Base-by-base conservation (phyloP, 92 coral and sea anemone species). In the Umimayanthus kanabou region DNA sequence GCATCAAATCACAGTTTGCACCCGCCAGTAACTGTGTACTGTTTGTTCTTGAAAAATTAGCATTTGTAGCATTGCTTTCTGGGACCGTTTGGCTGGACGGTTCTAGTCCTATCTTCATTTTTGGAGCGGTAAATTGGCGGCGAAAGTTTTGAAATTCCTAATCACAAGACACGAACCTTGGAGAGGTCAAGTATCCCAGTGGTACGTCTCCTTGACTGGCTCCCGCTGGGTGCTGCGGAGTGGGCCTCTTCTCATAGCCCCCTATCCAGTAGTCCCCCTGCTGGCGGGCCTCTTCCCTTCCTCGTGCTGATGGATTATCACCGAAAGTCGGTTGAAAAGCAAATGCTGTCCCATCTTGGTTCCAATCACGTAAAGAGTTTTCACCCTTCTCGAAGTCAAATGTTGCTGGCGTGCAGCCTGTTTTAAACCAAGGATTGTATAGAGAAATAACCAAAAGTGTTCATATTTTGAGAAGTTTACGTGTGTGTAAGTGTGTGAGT, bases 381-480 rank as follows among this genome's bases (percentile, higher is more conserved):
- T 14, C 40, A 11, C 83, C 83, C 22, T 79, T 79, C 37, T 79
- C 83, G 69, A 79, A 79, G 83, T 79, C 83, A 33, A 50, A 79
- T 53, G 45, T 15, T 23, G 67, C n/a, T 3, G 69, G 83, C 28
- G 58, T 6, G 64, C 83, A 79, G 64, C 69, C 83, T 79, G 33
- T 67, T 67, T 67, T 67, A 28, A 28, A n/a, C 25, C 58, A 53
- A 53, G 2, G 58, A 13, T 53, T 20, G 37, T 33, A 33, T 33
- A 76, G 28, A 22, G 9, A 23, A 42, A 76, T 10, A 47, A 47
- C 53, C 53, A 47, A 47, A 53, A 2, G 14, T 53, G 20, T 53
- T 53, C 14, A 53, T 53, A 53, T 13, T 53, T 13, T 6, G 58
- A 1, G 18, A 15, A 3, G 20, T 47, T 8, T 50, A 50, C 15